phyloP scores from a whole-genome alignment of 2,113 vertebrate species.

The Rhinoderma darwinii region DNA sequence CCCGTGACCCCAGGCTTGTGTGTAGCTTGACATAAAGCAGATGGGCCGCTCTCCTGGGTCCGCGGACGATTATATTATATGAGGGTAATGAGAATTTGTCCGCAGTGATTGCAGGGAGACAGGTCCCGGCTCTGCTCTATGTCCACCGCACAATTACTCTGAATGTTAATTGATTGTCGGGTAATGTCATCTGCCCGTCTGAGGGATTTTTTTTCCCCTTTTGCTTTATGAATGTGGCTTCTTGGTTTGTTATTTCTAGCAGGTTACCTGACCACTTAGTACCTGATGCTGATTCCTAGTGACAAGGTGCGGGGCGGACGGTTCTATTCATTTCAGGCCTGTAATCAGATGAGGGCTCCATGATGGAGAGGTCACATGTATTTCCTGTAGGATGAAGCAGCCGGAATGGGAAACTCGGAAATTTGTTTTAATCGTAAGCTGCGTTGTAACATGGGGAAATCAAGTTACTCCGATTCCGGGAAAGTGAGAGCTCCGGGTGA shows the following conservation, averaged over 20 bases:
- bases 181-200: slow-evolving; percentile 48
- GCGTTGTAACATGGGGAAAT: background rate
- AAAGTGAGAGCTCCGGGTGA: background rate
- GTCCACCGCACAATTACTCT: slow-evolving; percentile 29
- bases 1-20: background rate
- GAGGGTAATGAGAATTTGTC: slow-evolving; percentile 42
- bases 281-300: background rate
- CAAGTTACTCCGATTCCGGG: background rate
- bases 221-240: background rate
- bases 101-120: slow-evolving; percentile 12
- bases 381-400: background rate
- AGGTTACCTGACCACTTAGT: slow-evolving; percentile 19
- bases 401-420: background rate
- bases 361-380: background rate
- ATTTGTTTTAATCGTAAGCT: background rate
- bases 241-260: slow-evolving; percentile 22
- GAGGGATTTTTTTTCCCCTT: background rate
- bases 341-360: slow-evolving; percentile 7
- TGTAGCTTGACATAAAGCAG: slow-evolving; percentile 39
- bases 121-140: slow-evolving; percentile 28
- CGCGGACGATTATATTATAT: slow-evolving; percentile 41
- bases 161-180: slow-evolving; percentile 38
- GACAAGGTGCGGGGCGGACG: background rate
- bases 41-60: background rate
- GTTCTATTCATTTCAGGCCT: background rate